Evolutionary conservation across 1,140 invertebrate species (phyloP), one percentile per base, ranked within the genome.

Genomic region (Asobara japonica): DNA sequence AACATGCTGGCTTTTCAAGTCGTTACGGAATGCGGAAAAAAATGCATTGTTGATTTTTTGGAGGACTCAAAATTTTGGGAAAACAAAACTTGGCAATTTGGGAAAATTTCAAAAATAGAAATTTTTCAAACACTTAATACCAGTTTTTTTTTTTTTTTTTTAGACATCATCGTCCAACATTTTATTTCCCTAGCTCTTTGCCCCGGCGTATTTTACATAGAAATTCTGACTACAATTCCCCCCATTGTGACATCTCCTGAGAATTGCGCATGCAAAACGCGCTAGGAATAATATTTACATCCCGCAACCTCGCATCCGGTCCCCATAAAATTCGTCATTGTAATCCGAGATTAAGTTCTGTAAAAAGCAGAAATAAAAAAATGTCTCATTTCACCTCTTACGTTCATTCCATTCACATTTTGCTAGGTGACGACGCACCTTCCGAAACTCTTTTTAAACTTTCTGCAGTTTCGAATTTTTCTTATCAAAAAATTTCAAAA

Each of bases 261-360:
- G 36, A 75, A 65, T 56, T 22, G 51, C 20, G 51, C 18, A 56
- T 56, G 22, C 51, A 18, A 3, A 22, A 56, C 51, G 11, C 7
- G 51, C 71, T 71, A 72, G 71, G 76, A 83, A 83, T 80, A 84
- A 83, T 81, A 81, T 80, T 83, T 78, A 81, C 81, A 80, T 84
- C 82, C 83, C 80, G 79, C 36, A 27, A 62, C 30, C 8, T 29
- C 18, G 16, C 60, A 62, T 62, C 60, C 60, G 60, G 60, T 62
- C 22, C 13, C n/a, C 69, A 65, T 75, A 75, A 75, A 51, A 48
- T 51, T 56, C 51, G 20, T 72, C 65, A n/a, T n/a, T n/a, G n/a
- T n/a, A n/a, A n/a, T n/a, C n/a, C n/a, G n/a, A n/a, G n/a, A n/a
- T n/a, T n/a, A n/a, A n/a, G n/a, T n/a, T n/a, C n/a, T n/a, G n/a